phyloP scores from a whole-genome alignment of 2,797 vertebrate species.

The Selene dorsalis region DNA sequence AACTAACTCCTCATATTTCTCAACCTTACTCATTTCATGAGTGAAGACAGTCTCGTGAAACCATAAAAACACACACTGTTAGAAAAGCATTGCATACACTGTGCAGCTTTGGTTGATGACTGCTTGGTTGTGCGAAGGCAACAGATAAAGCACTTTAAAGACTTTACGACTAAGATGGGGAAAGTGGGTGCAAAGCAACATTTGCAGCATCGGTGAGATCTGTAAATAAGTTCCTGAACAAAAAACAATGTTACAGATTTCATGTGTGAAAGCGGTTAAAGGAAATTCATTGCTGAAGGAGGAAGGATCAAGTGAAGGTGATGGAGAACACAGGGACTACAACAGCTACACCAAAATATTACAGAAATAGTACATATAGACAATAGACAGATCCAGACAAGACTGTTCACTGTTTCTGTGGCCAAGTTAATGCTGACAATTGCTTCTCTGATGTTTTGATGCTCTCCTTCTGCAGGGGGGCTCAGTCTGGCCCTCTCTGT shows the following conservation, averaged over 20 bases:
- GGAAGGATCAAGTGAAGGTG: background rate
- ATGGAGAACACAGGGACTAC: background rate
- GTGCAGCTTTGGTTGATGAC: background rate
- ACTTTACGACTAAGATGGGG: background rate
- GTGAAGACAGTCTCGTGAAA: no score
- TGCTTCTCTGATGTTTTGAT: background rate
- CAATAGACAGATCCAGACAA: background rate
- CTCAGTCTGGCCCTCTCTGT: background rate
- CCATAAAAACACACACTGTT: no score
- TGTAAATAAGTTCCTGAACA: background rate
- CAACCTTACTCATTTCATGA: no score
- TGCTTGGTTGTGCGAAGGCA: background rate
- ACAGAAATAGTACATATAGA: background rate
- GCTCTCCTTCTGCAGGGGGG: no score
- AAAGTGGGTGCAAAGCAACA: background rate
- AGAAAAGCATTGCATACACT: no score
- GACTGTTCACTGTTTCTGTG: background rate
- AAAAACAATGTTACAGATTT: background rate
- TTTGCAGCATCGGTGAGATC: background rate
- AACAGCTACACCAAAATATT: background rate
- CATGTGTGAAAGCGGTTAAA: background rate
- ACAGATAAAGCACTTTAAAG: background rate
- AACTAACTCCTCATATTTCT: background rate
- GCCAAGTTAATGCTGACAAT: background rate
- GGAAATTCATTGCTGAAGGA: background rate